Conservation (phyloP, 2,888 invertebrate genomes). For the Dione vanillae region DNA sequence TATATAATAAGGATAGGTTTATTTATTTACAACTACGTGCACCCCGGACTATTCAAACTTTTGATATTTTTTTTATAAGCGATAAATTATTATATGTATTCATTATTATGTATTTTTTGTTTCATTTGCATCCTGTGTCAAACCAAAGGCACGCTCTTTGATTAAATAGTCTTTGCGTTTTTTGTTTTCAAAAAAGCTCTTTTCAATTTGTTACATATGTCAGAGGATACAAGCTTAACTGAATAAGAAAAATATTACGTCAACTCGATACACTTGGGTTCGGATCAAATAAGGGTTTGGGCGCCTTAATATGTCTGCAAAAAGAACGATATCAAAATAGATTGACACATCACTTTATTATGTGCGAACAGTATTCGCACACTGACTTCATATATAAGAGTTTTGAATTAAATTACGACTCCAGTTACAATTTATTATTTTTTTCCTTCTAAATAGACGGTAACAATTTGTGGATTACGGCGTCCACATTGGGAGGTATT, state of each 20-base stretch:
- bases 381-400: too few relatives aligned
- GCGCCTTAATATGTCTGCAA: slow-evolving; percentile 13
- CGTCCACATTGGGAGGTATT: slow-evolving; percentile 45
- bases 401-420: too few relatives aligned
- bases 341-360: neutral
- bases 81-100: too few relatives aligned
- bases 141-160: too few relatives aligned
- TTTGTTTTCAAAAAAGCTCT: slow-evolving; percentile 39
- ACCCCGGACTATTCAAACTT: too few relatives aligned
- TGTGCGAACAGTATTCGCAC: neutral
- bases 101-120: too few relatives aligned
- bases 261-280: slow-evolving; percentile 38
- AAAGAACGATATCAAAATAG: slow-evolving; percentile 9
- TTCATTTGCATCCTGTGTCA: too few relatives aligned
- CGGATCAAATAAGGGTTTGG: slow-evolving; percentile 29
- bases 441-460: slow-evolving; percentile 18
- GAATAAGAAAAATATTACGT: slow-evolving; percentile 49
- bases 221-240: slow-evolving; percentile 49
- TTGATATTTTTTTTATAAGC: too few relatives aligned
- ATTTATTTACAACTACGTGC: too few relatives aligned
- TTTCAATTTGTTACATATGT: slow-evolving; percentile 47
- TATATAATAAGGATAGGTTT: too few relatives aligned
- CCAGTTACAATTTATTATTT: neutral
- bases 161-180: slow-evolving; percentile 31
- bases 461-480: slow-evolving; percentile 48